phyloP scores from a whole-genome alignment of 2,797 vertebrate genomes.

The Aselliscus stoliczkanus region DNA sequence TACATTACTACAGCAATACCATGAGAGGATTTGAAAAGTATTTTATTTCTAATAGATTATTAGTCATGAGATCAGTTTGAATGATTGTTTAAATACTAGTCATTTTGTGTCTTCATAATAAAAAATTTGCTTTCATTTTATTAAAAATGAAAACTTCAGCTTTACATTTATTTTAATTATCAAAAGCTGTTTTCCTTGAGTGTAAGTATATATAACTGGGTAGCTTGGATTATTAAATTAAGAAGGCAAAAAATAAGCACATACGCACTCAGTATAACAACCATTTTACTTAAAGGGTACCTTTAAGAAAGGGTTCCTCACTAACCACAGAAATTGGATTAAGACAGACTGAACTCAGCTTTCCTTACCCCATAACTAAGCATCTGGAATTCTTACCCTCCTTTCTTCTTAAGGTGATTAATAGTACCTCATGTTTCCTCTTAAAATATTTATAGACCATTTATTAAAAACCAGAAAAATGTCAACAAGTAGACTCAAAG shows the following conservation, averaged over 20 bases:
- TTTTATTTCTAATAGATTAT: not conserved
- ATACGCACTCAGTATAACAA: not conserved
- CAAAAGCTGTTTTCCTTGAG: not conserved
- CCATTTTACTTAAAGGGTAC: not conserved
- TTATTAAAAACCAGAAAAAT: not conserved
- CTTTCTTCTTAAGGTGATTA: not conserved
- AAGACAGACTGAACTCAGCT: not conserved
- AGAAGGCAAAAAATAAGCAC: not conserved
- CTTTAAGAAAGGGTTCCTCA: not conserved
- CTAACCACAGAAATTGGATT: not conserved
- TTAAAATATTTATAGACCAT: not conserved
- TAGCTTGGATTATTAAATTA: not conserved
- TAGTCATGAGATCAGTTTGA: not conserved
- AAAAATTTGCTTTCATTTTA: not conserved
- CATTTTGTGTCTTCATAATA: not conserved
- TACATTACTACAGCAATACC: not conserved
- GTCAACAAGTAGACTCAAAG: not conserved
- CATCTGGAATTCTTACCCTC: not conserved
- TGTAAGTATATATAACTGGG: not conserved
- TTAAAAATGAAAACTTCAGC: not conserved
- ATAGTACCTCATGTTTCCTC: not conserved
- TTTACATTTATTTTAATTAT: not conserved
- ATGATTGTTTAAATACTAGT: not conserved
- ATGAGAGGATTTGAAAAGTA: not conserved
- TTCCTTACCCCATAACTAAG: not conserved